Conservation (phyloP, 2,113 vertebrate species). For the Melanerpes aurifrons region DNA sequence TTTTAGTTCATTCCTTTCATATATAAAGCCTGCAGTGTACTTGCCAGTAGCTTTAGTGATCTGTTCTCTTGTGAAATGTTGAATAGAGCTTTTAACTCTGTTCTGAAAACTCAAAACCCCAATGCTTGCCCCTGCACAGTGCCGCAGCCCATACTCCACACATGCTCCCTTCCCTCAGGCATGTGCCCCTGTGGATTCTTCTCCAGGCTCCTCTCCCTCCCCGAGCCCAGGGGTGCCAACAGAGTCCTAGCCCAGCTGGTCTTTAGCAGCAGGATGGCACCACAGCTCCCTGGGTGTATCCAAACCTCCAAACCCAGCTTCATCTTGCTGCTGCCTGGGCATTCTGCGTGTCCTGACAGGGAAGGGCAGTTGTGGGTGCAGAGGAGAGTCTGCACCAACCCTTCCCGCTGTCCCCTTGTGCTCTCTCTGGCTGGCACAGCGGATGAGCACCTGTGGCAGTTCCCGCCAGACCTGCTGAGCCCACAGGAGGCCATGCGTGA, state of each 20-base stretch:
- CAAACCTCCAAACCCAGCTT: not conserved
- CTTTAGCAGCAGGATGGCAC: not conserved
- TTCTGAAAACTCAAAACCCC: not conserved
- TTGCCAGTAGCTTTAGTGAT: not conserved
- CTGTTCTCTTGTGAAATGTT: not conserved
- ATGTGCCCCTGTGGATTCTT: rapidly evolving
- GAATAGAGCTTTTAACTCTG: not conserved
- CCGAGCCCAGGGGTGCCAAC: rapidly evolving
- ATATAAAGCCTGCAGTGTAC: not conserved
- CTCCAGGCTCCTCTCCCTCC: not conserved
- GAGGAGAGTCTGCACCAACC: not conserved
- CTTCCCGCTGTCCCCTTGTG: not conserved
- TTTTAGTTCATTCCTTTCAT: not conserved
- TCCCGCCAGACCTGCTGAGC: not conserved
- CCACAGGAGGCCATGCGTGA: not conserved
- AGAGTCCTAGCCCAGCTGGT: not conserved
- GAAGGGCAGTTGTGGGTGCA: not conserved
- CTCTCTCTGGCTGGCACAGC: not conserved
- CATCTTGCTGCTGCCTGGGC: too few species aligned
- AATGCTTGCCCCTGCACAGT: not conserved
- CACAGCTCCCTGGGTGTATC: not conserved
- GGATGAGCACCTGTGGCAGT: not conserved
- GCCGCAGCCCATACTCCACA: not conserved
- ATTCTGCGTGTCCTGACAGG: not conserved
- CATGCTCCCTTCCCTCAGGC: rapidly evolving